A percentile compares a stretch with the other conserved stretches of the same genome.
phyloP scores from a whole-genome alignment of 2,113 vertebrate species.

The Ptyas mucosa region DNA sequence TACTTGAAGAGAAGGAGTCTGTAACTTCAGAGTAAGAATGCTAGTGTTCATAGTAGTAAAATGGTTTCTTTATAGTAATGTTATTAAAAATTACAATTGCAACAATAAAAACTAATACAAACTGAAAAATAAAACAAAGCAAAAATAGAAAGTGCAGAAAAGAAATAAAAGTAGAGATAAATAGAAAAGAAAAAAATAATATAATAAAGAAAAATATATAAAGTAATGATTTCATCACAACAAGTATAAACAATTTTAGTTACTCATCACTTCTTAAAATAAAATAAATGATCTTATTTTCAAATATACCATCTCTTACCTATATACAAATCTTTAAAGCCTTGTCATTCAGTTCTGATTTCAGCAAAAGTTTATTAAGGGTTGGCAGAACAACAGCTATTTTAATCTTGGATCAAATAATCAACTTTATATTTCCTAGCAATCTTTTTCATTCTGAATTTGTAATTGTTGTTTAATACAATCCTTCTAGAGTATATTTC shows the following conservation, averaged over 20 bases:
- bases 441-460: background rate
- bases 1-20: conserved; percentile 27
- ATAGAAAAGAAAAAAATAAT: background rate
- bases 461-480: background rate
- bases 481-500: background rate
- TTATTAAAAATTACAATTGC: background rate
- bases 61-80: background rate
- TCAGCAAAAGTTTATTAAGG: background rate
- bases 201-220: background rate
- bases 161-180: background rate
- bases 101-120: background rate
- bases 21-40: conserved; percentile 56
- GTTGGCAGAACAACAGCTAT: background rate
- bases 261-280: background rate
- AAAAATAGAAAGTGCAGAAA: background rate
- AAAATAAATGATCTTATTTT: background rate
- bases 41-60: background rate
- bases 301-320: background rate
- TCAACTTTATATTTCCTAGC: background rate
- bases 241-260: background rate
- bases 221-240: background rate
- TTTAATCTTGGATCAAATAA: background rate
- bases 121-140: background rate
- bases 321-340: background rate
- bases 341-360: background rate